phyloP scores from a whole-genome alignment of 1,140 invertebrate genomes.

The Lanistes nyassanus region DNA sequence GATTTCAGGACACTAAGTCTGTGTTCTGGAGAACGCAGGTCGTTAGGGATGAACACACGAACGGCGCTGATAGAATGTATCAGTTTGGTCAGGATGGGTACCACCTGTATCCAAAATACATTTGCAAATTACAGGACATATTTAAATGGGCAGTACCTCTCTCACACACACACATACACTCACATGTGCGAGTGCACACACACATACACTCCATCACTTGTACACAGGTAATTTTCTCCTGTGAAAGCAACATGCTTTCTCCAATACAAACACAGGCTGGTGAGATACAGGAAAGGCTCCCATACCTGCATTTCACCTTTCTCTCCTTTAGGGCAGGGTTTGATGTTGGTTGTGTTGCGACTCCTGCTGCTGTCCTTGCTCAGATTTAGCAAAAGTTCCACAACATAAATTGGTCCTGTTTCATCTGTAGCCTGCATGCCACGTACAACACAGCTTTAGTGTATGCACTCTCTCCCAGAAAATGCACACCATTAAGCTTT shows the following conservation, averaged over 20 bases:
- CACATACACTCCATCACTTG: too few relatives aligned
- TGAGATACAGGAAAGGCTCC: background rate
- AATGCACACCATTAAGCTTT: too few relatives aligned
- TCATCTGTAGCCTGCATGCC: conserved; percentile 46
- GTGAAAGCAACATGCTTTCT: too few relatives aligned
- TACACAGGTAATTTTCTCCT: too few relatives aligned
- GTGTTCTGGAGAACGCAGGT: conserved; percentile 85
- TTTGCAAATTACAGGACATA: background rate
- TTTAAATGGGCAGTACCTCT: too few relatives aligned
- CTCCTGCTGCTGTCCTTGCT: conserved; percentile 69
- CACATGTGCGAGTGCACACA: too few relatives aligned
- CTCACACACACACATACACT: too few relatives aligned
- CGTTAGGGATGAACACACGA: conserved; percentile 89
- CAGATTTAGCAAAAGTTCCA: conserved; percentile 87
- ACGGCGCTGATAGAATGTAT: conserved; percentile 85
- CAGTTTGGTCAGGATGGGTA: conserved; percentile 84
- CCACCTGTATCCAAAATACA: conserved; percentile 68
- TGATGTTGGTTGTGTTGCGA: conserved; percentile 56
- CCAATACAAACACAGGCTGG: too few relatives aligned
- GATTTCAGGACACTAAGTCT: conserved; percentile 86
- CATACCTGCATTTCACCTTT: conserved; percentile 83
- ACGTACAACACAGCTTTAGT: background rate
- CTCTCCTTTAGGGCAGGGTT: conserved; percentile 67
- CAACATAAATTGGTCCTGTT: conserved; percentile 72
- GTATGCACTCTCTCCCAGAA: too few relatives aligned